Evolutionary conservation across 2,113 vertebrate species (phyloP).

Genomic region (Gila orcuttii): DNA sequence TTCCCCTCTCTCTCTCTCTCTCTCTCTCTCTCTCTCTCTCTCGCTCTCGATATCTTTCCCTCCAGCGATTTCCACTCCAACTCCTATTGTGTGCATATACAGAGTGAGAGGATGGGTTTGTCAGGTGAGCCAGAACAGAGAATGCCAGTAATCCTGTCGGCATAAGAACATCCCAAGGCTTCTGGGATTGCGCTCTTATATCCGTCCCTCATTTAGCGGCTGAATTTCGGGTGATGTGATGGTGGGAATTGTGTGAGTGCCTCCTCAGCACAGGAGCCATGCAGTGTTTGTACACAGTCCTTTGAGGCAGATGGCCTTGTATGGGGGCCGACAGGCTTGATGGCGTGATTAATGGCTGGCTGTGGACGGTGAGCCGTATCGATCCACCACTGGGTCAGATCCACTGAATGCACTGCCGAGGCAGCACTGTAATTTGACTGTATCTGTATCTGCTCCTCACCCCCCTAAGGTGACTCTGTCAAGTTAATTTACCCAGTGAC

Average conservation of each 20-base stretch:
- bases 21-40: conserved; percentile 10
- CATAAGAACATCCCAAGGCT: conserved; percentile 22
- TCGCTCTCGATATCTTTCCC: conserved; percentile 45
- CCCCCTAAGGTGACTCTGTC: conserved; percentile 30
- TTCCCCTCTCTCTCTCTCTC: conserved; percentile 35
- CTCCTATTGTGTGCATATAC: conserved; percentile 50
- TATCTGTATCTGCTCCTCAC: conserved; percentile 60
- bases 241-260: conserved; percentile 52
- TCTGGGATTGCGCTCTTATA: conserved; percentile 21
- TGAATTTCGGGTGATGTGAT: conserved; percentile 61
- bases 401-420: conserved; percentile 57
- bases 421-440: conserved; percentile 61
- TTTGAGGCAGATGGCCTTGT: conserved; percentile 61
- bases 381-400: conserved; percentile 65
- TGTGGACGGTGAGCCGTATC: conserved; percentile 64
- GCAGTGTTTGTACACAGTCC: conserved; percentile 62
- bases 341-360: conserved; percentile 70
- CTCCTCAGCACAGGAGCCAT: conserved; percentile 59
- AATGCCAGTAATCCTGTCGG: conserved; percentile 23
- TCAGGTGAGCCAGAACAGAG: conserved; percentile 40
- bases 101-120: conserved; percentile 35
- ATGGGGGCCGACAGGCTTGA: conserved; percentile 59
- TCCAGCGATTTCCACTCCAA: conserved; percentile 47
- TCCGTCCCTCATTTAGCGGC: conserved; percentile 53
- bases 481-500: conserved; percentile 39